phyloP scores from a whole-genome alignment of 2,888 invertebrate species.

The Agonopterix subpropinquella region DNA sequence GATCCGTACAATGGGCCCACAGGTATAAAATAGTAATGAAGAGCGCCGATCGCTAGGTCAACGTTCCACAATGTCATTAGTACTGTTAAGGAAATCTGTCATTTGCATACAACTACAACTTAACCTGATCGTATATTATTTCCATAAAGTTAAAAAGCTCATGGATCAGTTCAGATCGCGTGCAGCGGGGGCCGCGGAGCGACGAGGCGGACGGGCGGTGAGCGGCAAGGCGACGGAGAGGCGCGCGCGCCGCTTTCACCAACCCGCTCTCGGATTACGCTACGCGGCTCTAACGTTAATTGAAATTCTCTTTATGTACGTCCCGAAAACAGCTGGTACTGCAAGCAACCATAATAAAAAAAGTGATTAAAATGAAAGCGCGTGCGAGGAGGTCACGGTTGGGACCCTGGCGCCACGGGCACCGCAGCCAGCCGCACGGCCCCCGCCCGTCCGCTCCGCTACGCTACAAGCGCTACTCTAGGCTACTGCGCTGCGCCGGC shows the following conservation, averaged over 20 bases:
- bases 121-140: too few relatives aligned
- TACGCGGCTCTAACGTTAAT: conserved; percentile 50
- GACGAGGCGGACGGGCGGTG: conserved; percentile 16
- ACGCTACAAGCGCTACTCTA: conserved; percentile 27
- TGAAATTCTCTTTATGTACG: conserved; percentile 71
- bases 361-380: conserved; percentile 47
- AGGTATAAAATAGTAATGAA: too few relatives aligned
- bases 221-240: conserved; percentile 1
- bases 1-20: too few relatives aligned
- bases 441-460: conserved; percentile 40
- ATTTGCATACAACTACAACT: too few relatives aligned
- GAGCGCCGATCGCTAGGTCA: too few relatives aligned
- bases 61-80: too few relatives aligned
- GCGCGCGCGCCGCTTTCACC: conserved; percentile 25
- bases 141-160: conserved; percentile 20
- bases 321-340: conserved; percentile 81
- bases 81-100: too few relatives aligned
- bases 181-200: conserved; percentile 20
- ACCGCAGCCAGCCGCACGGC: conserved; percentile 26
- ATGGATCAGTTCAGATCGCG: conserved; percentile 28
- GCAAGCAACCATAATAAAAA: conserved; percentile 73
- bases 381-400: conserved; percentile 30
- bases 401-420: conserved; percentile 5
- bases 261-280: conserved; percentile 38
- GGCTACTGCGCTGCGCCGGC: background rate